Evolutionary conservation across 2,797 vertebrate species (phyloP).

Genomic region (Tapirus indicus): DNA sequence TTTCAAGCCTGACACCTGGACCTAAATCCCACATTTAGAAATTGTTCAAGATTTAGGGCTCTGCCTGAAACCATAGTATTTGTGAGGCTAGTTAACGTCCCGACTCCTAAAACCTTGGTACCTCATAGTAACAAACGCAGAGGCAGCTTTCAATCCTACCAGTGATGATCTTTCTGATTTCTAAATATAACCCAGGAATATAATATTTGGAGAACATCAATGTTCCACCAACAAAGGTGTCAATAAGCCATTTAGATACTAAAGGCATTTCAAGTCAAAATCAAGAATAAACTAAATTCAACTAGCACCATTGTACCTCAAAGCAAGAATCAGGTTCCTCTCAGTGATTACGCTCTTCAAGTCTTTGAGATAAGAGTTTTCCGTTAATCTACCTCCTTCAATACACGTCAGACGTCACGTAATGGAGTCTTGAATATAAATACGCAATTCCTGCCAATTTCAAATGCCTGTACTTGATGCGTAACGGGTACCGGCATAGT

Average conservation of each 20-base stretch:
- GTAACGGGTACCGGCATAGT: not conserved
- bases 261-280: not conserved
- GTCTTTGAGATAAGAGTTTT: not conserved
- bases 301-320: not conserved
- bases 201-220: not conserved
- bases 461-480: fast-evolving
- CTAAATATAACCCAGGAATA: not conserved
- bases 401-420: not conserved
- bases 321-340: not conserved
- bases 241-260: not conserved
- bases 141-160: not conserved
- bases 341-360: not conserved
- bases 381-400: not conserved
- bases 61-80: not conserved
- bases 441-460: not conserved
- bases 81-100: not conserved
- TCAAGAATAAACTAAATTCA: constrained; percentile 4
- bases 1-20: not conserved
- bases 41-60: not conserved
- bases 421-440: no score
- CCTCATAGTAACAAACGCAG: not conserved
- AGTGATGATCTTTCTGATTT: not conserved
- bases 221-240: not conserved
- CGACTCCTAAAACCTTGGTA: not conserved
- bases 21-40: not conserved